Evolutionary conservation across 2,888 invertebrate species (phyloP).

Genomic region (Octodonta nipae): DNA sequence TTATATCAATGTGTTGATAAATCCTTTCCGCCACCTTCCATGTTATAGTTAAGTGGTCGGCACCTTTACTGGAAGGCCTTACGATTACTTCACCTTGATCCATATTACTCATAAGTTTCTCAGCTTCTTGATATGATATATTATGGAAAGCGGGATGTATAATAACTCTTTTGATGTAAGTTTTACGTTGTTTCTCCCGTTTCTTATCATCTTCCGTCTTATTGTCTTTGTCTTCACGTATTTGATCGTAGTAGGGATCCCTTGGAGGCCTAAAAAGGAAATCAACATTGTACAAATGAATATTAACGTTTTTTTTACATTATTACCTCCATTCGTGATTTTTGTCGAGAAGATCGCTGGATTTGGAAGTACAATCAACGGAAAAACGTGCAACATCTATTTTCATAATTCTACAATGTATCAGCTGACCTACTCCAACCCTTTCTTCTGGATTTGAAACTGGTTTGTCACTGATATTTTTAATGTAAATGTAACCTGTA

Average conservation of each 20-base stretch:
- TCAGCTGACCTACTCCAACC: conserved; percentile 69
- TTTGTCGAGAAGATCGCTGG: conserved; percentile 81
- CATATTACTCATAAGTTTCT: conserved; percentile 78
- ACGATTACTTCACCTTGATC: conserved; percentile 95
- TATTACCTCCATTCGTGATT: conserved; percentile 79
- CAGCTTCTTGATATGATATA: conserved; percentile 83
- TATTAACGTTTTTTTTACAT: conserved; percentile 11
- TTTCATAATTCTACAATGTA: conserved; percentile 83
- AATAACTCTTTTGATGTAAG: conserved; percentile 90
- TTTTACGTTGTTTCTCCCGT: conserved; percentile 67
- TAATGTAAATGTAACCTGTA: conserved; percentile 83
- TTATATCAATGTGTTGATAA: conserved; percentile 90
- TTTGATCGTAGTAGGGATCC: conserved; percentile 84
- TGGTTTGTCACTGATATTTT: conserved; percentile 84
- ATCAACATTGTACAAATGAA: too few species aligned
- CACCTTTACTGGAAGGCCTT: conserved; percentile 86
- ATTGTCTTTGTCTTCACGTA: conserved; percentile 65
- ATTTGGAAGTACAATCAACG: conserved; percentile 84
- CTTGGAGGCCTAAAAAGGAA: conserved; percentile 53
- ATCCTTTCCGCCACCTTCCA: conserved; percentile 96
- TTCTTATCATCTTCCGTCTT: conserved; percentile 69
- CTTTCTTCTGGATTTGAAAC: conserved; percentile 87
- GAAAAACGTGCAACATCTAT: conserved; percentile 90
- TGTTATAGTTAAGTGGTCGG: conserved; percentile 90
- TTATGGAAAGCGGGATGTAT: conserved; percentile 97